A percentile compares a stretch with the other conserved stretches of the same genome.
Conservation (phyloP, 1,140 invertebrate species). For the Calosoma granatense region DNA sequence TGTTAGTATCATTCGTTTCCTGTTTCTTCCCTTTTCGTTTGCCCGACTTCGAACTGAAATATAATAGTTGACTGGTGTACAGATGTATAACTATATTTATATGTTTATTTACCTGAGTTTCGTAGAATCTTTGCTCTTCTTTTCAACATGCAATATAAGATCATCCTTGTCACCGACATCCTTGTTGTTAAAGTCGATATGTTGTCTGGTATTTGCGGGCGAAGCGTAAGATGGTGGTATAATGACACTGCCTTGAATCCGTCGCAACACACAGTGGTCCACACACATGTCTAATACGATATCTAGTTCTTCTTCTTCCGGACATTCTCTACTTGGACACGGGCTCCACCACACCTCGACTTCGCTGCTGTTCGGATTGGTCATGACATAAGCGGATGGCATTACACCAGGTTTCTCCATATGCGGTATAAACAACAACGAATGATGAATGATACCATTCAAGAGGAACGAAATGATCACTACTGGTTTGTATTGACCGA, state of each 20-base stretch:
- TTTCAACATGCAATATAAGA: constrained; percentile 39
- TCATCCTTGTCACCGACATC: constrained; percentile 39
- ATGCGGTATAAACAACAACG: constrained; percentile 58
- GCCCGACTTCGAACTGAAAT: neutral
- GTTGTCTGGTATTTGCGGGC: constrained; percentile 4
- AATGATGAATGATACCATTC: constrained; percentile 62
- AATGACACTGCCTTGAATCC: neutral
- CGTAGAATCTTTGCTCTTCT: constrained; percentile 39
- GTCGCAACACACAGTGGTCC: constrained; percentile 51
- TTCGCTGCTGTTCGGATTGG: constrained; percentile 52
- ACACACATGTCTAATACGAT: constrained; percentile 56
- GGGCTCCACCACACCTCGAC: constrained; percentile 72
- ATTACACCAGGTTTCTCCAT: constrained; percentile 60
- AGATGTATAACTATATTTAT: too few species aligned
- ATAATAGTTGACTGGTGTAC: too few species aligned
- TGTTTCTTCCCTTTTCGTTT: neutral
- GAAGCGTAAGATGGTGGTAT: neutral
- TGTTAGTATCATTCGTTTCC: neutral
- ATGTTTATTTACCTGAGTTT: neutral
- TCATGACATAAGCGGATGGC: constrained; percentile 58
- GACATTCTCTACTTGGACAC: constrained; percentile 61
- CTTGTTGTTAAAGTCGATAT: neutral
- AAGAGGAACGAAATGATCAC: constrained; percentile 60
- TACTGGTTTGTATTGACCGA: constrained; percentile 70
- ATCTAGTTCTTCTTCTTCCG: constrained; percentile 58